phyloP scores from a whole-genome alignment of 2,113 vertebrate genomes.

The Microcebus murinus region DNA sequence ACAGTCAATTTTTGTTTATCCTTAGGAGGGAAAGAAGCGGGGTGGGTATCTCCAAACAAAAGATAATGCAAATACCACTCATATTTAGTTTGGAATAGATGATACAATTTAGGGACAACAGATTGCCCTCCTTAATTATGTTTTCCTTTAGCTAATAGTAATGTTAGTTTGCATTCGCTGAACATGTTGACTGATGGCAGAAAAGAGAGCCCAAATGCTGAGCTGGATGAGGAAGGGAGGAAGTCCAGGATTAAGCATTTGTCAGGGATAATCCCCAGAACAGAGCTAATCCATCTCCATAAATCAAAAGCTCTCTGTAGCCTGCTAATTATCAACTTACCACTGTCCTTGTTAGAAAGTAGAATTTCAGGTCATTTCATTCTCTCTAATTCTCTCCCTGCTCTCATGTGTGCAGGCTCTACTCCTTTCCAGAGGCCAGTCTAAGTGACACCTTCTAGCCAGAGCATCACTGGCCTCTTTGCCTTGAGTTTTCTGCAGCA shows the following conservation, averaged over 20 bases:
- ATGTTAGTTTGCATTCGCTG: neutral
- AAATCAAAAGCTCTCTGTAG: neutral
- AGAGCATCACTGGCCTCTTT: neutral
- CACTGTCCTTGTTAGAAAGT: neutral
- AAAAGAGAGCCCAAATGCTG: neutral
- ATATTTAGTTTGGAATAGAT: slow-evolving; percentile 18
- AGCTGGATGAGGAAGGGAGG: neutral
- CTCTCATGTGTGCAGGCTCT: neutral
- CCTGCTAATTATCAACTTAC: neutral
- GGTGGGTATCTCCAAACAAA: neutral
- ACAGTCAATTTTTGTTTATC: neutral
- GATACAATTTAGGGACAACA: neutral
- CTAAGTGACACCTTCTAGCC: neutral
- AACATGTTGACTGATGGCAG: neutral
- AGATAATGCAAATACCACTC: neutral
- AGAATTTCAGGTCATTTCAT: neutral
- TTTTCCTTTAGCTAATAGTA: slow-evolving; percentile 40
- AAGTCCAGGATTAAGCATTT: neutral
- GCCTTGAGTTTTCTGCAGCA: neutral
- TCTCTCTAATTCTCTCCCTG: neutral
- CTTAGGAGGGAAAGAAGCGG: neutral
- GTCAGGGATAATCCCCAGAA: neutral
- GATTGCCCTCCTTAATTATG: slow-evolving; percentile 37
- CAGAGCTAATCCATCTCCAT: neutral
- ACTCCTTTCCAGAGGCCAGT: neutral